phyloP scores from a whole-genome alignment of 2,797 vertebrate species.

The Rousettus madagascariensis region DNA sequence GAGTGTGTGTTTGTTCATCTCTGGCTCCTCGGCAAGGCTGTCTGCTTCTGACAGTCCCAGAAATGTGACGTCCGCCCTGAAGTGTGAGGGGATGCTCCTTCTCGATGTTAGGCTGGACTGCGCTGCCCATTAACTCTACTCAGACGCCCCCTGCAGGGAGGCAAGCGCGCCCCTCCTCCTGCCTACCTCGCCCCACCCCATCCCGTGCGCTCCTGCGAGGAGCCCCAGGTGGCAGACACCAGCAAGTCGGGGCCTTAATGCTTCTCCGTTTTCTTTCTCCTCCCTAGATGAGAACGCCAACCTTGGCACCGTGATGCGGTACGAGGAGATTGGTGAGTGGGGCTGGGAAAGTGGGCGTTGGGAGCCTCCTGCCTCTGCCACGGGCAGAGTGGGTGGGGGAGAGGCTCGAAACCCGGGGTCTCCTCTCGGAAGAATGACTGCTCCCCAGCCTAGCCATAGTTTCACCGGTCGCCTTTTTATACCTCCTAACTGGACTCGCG shows the following conservation, averaged over 20 bases:
- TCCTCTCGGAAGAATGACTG: not conserved
- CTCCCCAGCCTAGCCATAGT: not conserved
- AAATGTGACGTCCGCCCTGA: no score
- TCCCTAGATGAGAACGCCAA: conserved; percentile 97
- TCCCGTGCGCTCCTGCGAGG: not conserved
- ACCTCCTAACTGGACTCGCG: not conserved
- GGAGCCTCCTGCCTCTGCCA: not conserved
- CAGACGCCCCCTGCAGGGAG: not conserved
- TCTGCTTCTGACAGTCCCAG: not conserved
- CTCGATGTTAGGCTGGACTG: not conserved
- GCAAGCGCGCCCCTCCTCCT: fast-evolving
- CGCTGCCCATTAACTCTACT: not conserved
- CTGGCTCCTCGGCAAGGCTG: not conserved
- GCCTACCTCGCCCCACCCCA: not conserved
- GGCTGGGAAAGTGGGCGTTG: fast-evolving
- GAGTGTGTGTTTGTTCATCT: not conserved
- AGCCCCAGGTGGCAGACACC: not conserved
- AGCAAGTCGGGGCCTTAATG: not conserved
- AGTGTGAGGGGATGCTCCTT: not conserved
- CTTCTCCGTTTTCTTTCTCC: not conserved
- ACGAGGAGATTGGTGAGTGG: conserved; percentile 97
- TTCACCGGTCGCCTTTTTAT: not conserved
- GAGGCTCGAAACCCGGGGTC: not conserved
- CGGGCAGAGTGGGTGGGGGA: fast-evolving
- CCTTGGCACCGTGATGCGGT: conserved; percentile 94